phyloP scores from a whole-genome alignment of 2,888 invertebrate genomes.

The Ormyrus nitidulus region DNA sequence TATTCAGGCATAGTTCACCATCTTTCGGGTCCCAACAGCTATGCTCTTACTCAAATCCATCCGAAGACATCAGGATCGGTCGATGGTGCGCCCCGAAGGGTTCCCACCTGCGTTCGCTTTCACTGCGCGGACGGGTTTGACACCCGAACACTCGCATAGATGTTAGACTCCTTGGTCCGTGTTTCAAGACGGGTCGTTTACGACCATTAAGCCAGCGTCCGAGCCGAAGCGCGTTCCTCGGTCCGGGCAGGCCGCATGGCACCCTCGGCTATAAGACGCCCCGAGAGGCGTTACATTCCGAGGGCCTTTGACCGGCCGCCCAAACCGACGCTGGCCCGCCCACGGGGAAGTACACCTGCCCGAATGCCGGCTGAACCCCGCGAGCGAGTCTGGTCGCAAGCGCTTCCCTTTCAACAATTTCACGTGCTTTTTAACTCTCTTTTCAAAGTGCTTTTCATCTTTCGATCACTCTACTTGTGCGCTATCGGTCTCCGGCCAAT shows the following conservation, averaged over 20 bases:
- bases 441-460: conserved; percentile 84
- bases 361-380: no score
- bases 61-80: no score
- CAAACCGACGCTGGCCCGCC: conserved; percentile 62
- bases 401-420: conserved; percentile 75
- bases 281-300: conserved; percentile 59
- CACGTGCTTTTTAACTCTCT: conserved; percentile 74
- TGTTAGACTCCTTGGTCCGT: conserved; percentile 86
- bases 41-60: no score
- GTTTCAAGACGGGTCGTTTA: conserved; percentile 85
- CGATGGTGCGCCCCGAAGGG: no score
- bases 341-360: no score
- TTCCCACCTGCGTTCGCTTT: conserved; percentile 80
- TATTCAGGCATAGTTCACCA: conserved; percentile 81
- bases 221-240: conserved; percentile 60
- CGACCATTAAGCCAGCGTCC: conserved; percentile 71
- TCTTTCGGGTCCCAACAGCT: conserved; percentile 84
- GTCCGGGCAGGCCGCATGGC: no score
- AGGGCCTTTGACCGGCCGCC: conserved; percentile 75
- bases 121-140: conserved; percentile 80
- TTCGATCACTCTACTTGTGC: conserved; percentile 83
- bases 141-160: conserved; percentile 83
- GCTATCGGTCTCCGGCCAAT: conserved; percentile 80
- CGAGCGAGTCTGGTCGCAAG: conserved; percentile 77
- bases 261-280: no score